Evolutionary conservation across 2,888 invertebrate genomes (phyloP), one percentile per base, ranked within the genome.

Genomic region (Acanthosoma haemorrhoidale): DNA sequence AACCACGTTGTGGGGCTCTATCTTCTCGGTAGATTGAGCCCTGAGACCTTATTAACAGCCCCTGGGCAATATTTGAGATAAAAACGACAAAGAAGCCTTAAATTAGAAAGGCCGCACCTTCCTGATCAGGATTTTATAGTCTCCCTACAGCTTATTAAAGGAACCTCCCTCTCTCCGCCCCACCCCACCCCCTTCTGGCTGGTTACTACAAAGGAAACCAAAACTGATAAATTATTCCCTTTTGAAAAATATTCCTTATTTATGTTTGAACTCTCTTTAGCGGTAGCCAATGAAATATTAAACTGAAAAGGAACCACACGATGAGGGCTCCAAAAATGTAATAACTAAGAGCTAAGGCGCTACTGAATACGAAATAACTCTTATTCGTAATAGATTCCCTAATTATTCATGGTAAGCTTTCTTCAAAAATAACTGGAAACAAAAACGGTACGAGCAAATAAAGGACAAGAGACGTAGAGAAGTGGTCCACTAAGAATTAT

Each of bases 141-240:
- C 25, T 32, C 34, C 32, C 32, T 36, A 11, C 38, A 36, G 38
- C 9, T 36, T 9, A n/a, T 11, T 9, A 9, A 9, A 9, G n/a
- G n/a, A n/a, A n/a, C n/a, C n/a, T 15, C 18, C 15, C 31, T 1
- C 15, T 0, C 59, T 5, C 29, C 31, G 9, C 58, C 31, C 16
- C 16, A 0, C 2, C 32, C 32, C 16, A 5, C 8, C 15, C 31
- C 58, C 16, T 9, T 4, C 60, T 5, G 25, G 13, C 25, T n/a
- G 13, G n/a, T 6, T 25, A 21, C 25, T 25, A 51, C 51, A 51
- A 51, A 51, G 51, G 51, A 51, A 51, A 51, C 51, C n/a, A 11
- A 51, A 51, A 51, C 51, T 51, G 51, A 51, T 51, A 51, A 51
- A 51, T 51, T 51, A 51, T 51, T 51, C 51, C 51, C 25, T 51